Evolutionary conservation across 2,888 invertebrate genomes (phyloP).

Genomic region (Sialis lutaria): DNA sequence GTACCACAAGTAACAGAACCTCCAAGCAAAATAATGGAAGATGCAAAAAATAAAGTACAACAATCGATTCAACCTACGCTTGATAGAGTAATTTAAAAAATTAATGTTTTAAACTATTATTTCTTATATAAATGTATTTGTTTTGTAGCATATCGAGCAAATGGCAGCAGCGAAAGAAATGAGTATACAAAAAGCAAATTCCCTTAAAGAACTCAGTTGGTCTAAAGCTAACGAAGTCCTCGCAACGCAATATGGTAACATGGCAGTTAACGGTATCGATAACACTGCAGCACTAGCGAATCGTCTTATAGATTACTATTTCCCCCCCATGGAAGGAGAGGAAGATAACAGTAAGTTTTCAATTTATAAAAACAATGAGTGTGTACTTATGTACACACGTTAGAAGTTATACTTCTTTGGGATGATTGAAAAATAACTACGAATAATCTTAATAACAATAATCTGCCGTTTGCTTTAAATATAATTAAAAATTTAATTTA

Average conservation of each 20-base stretch:
- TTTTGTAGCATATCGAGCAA: not conserved
- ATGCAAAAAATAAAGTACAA: conserved; percentile 3
- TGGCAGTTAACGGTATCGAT: conserved; percentile 48
- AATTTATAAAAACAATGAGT: too few relatives aligned
- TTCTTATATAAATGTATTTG: not conserved
- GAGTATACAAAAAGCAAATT: conserved; percentile 39
- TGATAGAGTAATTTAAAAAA: conserved; percentile 1
- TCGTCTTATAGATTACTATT: conserved; percentile 54
- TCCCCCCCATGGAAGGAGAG: conserved; percentile 42
- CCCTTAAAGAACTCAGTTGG: conserved; percentile 50
- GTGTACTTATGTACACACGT: too few relatives aligned
- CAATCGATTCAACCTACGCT: conserved; percentile 4
- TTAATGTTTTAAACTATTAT: not conserved
- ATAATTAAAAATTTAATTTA: too few relatives aligned
- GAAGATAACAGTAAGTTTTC: conserved; percentile 25
- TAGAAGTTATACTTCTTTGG: too few relatives aligned
- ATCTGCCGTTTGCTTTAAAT: too few relatives aligned
- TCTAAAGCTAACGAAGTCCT: conserved; percentile 52
- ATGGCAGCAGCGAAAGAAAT: conserved; percentile 25
- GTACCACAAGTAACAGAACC: conserved; percentile 36
- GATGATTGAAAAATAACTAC: too few relatives aligned
- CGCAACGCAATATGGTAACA: conserved; percentile 47
- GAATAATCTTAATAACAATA: too few relatives aligned
- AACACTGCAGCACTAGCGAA: conserved; percentile 50
- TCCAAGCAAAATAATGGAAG: conserved; percentile 27